Base-by-base conservation (phyloP, 35 echinoderm and acorn worm genomes). In the Heliocidaris erythrogramma region DNA sequence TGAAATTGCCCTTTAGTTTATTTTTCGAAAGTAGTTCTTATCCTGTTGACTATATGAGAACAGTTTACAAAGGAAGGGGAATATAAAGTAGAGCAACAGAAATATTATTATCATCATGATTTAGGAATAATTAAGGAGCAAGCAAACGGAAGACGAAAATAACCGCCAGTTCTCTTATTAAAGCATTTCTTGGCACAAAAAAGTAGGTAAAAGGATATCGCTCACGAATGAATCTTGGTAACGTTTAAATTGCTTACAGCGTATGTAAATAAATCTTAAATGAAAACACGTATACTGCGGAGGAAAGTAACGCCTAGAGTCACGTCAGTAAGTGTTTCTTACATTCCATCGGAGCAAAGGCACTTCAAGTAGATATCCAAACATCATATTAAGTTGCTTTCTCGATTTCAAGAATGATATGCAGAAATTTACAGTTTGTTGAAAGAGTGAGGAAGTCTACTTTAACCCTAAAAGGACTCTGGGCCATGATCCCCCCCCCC, bases 241-340 rank as follows among this genome's bases (percentile, higher is more conserved):
- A 17, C 32, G 88, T 42, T 90, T 49, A 30, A 48, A 32, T 90
- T 42, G 6, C 32, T 49, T 42, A 48, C 29, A 18, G 88, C 35
- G 48, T 90, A 24, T 90, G 65, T 78, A 78, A 78, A 78, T 78
- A 78, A 17, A 78, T 78, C 65, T n/a, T 78, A 24, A 78, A 78
- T 17, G 65, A 78, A 78, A 78, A 78, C 65, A 78, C 65, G 65
- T 78, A 78, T 78, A 78, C 24, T 78, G 65, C 65, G 14, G 65
- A n/a, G 27, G 65, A 78, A 78, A 78, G 27, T 21, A n/a, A 24
- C 27, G 65, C 65, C 65, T n/a, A 9, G 21, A 78, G 65, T 21
- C 18, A 78, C 18, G 65, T 4, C 65, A 78, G 1, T 78, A 78
- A 78, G 65, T 29, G 65, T 21, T 78, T 78, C 65, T 78, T 78